phyloP scores from a whole-genome alignment of 2,888 invertebrate genomes.

The Nephrotoma guestfalica region DNA sequence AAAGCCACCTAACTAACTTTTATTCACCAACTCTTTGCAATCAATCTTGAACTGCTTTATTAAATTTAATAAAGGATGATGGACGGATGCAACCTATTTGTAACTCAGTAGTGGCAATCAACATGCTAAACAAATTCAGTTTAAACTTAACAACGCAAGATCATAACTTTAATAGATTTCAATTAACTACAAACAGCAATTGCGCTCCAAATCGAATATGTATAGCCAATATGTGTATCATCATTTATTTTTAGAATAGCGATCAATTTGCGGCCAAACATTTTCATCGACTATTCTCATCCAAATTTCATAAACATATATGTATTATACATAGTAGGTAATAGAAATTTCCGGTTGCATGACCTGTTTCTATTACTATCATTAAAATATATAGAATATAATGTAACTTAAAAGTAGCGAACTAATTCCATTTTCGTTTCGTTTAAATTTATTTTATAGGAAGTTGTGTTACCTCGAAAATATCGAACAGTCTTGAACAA shows the following conservation, averaged over 20 bases:
- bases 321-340: not conserved
- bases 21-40: no score
- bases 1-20: no score
- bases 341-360: not conserved
- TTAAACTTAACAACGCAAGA: not conserved
- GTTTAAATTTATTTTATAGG: slow-evolving; percentile 37
- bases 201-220: not conserved
- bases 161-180: not conserved
- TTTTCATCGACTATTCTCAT: not conserved
- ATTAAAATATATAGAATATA: not conserved
- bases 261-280: not conserved
- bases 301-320: not conserved
- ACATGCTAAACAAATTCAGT: not conserved
- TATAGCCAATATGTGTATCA: not conserved
- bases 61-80: not conserved
- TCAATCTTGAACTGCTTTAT: no score
- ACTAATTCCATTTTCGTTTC: not conserved
- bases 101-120: not conserved
- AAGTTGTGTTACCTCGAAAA: slow-evolving; percentile 63
- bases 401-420: not conserved
- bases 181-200: not conserved
- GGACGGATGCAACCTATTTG: not conserved
- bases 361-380: not conserved
- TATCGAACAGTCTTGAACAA: slow-evolving; percentile 58
- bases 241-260: not conserved